Percentiles rank a stretch among this genome's conserved stretches.
These are phyloP conservation scores for Sebastes diploproa DNA, from an alignment of 2,797 vertebrate genomes.

Conservation along the genomic window DNA sequence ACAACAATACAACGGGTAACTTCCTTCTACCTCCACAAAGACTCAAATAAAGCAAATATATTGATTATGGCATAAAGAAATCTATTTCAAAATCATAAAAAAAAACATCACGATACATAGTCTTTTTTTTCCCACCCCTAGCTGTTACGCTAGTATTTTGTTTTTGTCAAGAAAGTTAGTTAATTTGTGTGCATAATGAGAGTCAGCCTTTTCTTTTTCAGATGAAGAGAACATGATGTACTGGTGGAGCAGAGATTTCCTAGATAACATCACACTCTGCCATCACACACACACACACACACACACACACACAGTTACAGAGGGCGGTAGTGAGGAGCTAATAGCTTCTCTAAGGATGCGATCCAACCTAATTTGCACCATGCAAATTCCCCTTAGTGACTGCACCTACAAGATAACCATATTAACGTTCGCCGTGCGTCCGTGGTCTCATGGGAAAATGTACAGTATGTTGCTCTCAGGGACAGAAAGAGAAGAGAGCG, in stretches of 20 bases:
- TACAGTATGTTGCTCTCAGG: conserved; percentile 1
- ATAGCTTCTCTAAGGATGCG: conserved; percentile 64
- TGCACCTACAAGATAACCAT: conserved; percentile 45
- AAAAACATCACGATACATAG: too few relatives aligned
- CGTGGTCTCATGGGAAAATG: neutral
- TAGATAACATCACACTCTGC: conserved; percentile 34
- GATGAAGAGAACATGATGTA: conserved; percentile 46
- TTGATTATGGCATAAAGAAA: too few relatives aligned
- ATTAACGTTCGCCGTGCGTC: conserved; percentile 23
- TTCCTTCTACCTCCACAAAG: too few relatives aligned
- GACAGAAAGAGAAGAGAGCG: neutral
- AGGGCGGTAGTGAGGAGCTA: conserved; percentile 38
- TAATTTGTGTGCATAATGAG: conserved; percentile 2
- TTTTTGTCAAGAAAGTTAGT: neutral
- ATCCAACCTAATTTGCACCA: conserved; percentile 67
- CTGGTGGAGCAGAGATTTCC: conserved; percentile 38
- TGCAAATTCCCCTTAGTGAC: conserved; percentile 47
- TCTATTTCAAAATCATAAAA: too few relatives aligned
- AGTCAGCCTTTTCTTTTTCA: conserved; percentile 7
- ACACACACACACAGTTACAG: conserved; percentile 18
- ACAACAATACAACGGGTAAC: too few relatives aligned
- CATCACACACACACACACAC: conserved; percentile 1
- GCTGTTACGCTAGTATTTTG: neutral
- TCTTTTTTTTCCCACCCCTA: too few relatives aligned
- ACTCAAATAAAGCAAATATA: too few relatives aligned